Conservation (phyloP, 2,797 vertebrate species). For the Synaphobranchus kaupii region DNA sequence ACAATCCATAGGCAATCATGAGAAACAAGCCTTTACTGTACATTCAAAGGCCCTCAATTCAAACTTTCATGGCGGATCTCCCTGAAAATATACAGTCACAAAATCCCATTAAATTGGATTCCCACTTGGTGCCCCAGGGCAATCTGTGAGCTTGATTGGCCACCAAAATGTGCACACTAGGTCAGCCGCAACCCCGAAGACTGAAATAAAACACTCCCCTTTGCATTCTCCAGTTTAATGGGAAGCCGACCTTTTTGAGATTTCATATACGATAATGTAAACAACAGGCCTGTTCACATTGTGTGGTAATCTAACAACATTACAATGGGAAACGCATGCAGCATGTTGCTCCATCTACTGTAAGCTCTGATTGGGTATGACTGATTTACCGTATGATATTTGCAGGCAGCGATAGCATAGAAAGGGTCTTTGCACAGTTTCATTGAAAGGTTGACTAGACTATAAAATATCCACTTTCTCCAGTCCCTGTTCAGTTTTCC, state of each 20-base stretch:
- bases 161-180: background rate
- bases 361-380: background rate
- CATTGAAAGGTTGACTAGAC: background rate
- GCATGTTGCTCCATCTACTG: background rate
- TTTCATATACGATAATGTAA: background rate
- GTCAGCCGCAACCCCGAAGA: background rate
- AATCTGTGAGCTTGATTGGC: conserved; percentile 3
- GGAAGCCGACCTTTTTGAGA: background rate
- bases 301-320: background rate
- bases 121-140: background rate
- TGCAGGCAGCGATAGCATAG: background rate
- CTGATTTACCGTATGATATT: background rate
- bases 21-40: background rate
- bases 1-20: conserved; percentile 5
- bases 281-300: background rate
- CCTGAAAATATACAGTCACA: background rate
- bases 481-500: background rate
- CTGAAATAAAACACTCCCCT: background rate
- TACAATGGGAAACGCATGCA: background rate
- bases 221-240: background rate
- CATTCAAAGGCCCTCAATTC: conserved; percentile 11
- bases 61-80: background rate
- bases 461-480: background rate
- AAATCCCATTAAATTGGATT: conserved; percentile 23
- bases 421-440: background rate